Percentiles rank a stretch among this genome's conserved stretches.
Conservation (phyloP, 2,888 invertebrate genomes). For the Oeneis ivallda region DNA sequence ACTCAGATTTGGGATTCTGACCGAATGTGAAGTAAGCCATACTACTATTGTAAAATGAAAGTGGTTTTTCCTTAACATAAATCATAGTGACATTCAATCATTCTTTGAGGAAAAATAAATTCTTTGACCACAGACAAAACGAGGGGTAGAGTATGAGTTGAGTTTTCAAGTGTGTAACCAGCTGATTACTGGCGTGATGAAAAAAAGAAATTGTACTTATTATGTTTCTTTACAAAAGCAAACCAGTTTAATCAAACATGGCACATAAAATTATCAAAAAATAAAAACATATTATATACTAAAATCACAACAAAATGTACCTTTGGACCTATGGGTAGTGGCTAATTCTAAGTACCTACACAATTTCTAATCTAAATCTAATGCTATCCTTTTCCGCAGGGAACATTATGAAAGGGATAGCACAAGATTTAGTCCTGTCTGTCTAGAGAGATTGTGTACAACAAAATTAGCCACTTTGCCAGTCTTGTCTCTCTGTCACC, state of each 20-base stretch:
- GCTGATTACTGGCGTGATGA: constrained; percentile 7
- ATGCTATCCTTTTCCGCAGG: too few species aligned
- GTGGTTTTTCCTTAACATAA: too few species aligned
- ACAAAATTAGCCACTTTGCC: constrained; percentile 17
- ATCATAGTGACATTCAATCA: too few species aligned
- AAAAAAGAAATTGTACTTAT: constrained; percentile 21
- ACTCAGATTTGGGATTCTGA: too few species aligned
- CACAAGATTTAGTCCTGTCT: too few species aligned
- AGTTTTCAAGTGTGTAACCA: not conserved
- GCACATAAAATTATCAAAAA: constrained; percentile 35
- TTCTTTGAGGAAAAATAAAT: too few species aligned
- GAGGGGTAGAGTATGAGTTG: not conserved
- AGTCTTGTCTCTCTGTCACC: constrained; percentile 47
- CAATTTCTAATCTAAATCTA: too few species aligned
- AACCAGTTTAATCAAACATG: constrained; percentile 33
- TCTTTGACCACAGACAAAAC: not conserved
- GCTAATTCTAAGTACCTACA: too few species aligned
- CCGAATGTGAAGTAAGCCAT: too few species aligned
- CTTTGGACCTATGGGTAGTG: constrained; percentile 40
- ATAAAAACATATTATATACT: constrained; percentile 28
- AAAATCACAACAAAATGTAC: constrained; percentile 38
- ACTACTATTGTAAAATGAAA: too few species aligned
- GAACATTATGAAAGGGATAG: too few species aligned
- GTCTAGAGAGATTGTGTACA: too few species aligned
- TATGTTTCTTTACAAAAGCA: constrained; percentile 22